Conservation (phyloP, 2,797 vertebrate species). For the Phaenicophaeus curvirostris region DNA sequence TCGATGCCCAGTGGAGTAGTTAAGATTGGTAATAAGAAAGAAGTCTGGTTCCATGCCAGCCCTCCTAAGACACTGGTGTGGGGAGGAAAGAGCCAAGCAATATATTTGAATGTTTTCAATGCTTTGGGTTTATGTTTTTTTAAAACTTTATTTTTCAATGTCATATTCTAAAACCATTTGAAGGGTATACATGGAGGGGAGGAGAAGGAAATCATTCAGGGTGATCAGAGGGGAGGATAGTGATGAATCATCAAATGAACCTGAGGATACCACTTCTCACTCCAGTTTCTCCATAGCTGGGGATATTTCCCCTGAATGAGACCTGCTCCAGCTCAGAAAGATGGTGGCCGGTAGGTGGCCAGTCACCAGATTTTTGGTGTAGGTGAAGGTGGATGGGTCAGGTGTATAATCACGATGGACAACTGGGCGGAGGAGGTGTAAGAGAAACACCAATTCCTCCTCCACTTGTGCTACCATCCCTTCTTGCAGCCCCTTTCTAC, state of each 20-base stretch:
- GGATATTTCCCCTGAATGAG: background rate
- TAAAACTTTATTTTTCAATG: slow-evolving; percentile 36
- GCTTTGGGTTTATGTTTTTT: slow-evolving; percentile 24
- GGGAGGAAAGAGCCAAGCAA: slow-evolving; percentile 49
- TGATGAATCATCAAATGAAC: slow-evolving; percentile 47
- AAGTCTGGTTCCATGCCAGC: slow-evolving; percentile 36
- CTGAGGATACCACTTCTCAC: background rate
- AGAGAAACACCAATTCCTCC: background rate
- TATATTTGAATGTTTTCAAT: slow-evolving; percentile 56
- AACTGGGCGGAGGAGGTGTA: background rate
- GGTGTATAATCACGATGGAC: background rate
- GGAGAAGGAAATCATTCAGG: slow-evolving; percentile 54
- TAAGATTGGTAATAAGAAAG: slow-evolving; percentile 68
- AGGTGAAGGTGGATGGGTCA: background rate
- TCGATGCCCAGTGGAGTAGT: slow-evolving; percentile 59
- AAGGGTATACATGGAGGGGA: slow-evolving; percentile 13
- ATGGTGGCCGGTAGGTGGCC: background rate
- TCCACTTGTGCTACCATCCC: accelerated
- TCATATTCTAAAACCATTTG: slow-evolving; percentile 37
- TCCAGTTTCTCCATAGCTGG: background rate
- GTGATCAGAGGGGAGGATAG: background rate
- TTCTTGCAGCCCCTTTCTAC: background rate
- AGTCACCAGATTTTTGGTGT: background rate
- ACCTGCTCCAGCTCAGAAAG: background rate
- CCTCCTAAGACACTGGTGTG: slow-evolving; percentile 39